Evolutionary conservation across 2,888 invertebrate species (phyloP).

Genomic region (Cheilosia soror): DNA sequence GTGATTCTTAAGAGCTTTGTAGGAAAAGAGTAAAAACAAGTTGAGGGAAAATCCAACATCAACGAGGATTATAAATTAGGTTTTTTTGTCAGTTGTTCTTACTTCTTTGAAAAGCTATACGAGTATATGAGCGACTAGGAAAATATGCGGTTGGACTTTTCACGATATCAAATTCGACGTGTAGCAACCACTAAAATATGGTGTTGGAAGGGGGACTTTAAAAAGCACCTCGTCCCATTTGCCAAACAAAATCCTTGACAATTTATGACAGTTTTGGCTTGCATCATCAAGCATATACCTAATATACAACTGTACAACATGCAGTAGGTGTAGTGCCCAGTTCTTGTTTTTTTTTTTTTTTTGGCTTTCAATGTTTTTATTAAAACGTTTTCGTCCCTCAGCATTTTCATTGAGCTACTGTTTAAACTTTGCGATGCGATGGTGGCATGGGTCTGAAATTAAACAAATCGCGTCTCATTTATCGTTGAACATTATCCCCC

Average conservation of each 20-base stretch:
- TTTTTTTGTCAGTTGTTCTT: conserved; percentile 34
- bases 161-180: conserved; percentile 46
- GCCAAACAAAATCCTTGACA: conserved; percentile 48
- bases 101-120: conserved; percentile 18
- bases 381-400: conserved; percentile 40
- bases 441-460: conserved; percentile 33
- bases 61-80: conserved; percentile 48
- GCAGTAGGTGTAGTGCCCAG: conserved; percentile 2
- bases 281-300: conserved; percentile 22
- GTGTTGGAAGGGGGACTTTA: not conserved
- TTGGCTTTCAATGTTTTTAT: conserved; percentile 26
- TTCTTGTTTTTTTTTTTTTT: conserved; percentile 52
- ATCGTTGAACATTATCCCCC: conserved; percentile 62
- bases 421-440: conserved; percentile 17
- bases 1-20: conserved; percentile 62
- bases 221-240: conserved; percentile 27
- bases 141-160: conserved; percentile 15
- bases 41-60: conserved; percentile 36
- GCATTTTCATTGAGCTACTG: conserved; percentile 22
- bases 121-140: conserved; percentile 7
- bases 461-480: conserved; percentile 68
- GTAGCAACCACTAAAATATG: conserved; percentile 41
- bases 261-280: conserved; percentile 59
- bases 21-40: conserved; percentile 65
- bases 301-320: conserved; percentile 5